Base-by-base conservation (phyloP, 1,140 invertebrate species). In the Delia radicum region DNA sequence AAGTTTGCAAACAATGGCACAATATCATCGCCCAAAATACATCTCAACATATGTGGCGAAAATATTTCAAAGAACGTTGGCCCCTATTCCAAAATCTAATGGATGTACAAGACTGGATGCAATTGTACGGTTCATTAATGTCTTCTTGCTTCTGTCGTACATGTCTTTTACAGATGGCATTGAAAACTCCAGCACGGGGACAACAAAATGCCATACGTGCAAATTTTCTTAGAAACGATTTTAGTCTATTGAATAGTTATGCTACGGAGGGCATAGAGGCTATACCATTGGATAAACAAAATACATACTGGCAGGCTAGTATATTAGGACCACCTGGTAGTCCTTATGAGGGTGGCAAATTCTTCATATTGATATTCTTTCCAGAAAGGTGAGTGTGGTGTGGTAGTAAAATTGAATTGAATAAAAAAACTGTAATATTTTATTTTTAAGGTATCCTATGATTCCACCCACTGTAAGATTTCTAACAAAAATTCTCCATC, bases 321-420 rank as follows among this genome's bases (percentile, higher is more conserved):
- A 94, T 98, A 78, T 91, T 93, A 71, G 96, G 96, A 12, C 96
- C 96, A 12, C 91, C 91, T 18, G 94, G 94, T 18, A 96, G 94
- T 86, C 95, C 95, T 0, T 98, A 97, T 82, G 95, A 97, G 87
- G 96, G 96, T 21, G 97, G 97, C 24, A 89, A 96, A 37, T 99
- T 99, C 88, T 98, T 95, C 87, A 88, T 99, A 28, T 96, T 96
- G 83, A 90, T 98, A 33, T 94, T 96, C 88, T 93, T 97, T 78
- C 93, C 93, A 18, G 83, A 84, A 55, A 77, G 81, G 79, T 78
- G 74, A 77, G 65, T 75, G 6, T 75, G 8, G 33, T 10, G 8
- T 3, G 13, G 13, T 37, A 37, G 33, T 37, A 37, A 3, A 18
- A 48, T 48, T 48, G 6, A 48, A n/a, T 7, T 37, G 13, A 48